Percentiles rank a stretch among this genome's conserved stretches.
Evolutionary conservation across 2,888 invertebrate genomes (phyloP).

Genomic region (Candidula unifasciata): DNA sequence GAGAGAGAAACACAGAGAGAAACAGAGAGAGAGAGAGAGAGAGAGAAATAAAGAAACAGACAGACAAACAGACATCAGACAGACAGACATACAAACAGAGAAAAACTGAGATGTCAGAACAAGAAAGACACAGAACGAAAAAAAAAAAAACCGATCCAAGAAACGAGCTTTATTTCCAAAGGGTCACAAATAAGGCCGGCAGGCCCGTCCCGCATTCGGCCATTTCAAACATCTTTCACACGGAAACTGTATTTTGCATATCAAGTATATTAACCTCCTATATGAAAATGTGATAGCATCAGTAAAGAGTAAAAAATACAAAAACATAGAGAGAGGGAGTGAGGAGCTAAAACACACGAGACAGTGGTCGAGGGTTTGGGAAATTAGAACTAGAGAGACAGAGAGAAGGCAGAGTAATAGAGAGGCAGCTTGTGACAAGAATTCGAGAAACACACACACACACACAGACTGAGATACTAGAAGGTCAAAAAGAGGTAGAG

Average conservation of each 20-base stretch:
- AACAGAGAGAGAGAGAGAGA: not conserved
- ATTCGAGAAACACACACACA: not conserved
- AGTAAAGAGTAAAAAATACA: conserved; percentile 29
- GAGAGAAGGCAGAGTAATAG: conserved; percentile 11
- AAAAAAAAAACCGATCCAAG: not conserved
- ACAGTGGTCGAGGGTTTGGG: not conserved
- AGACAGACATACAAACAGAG: not conserved
- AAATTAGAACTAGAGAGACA: not conserved
- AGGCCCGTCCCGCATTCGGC: too few species aligned
- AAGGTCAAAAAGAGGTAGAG: conserved; percentile 37
- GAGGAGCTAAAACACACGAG: not conserved
- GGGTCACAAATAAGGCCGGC: too few species aligned
- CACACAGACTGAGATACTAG: conserved; percentile 25
- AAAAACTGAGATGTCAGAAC: not conserved
- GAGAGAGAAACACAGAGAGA: not conserved
- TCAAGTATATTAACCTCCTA: too few species aligned
- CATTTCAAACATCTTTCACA: not conserved
- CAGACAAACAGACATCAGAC: not conserved
- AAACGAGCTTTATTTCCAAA: too few species aligned
- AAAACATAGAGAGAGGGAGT: conserved; percentile 27
- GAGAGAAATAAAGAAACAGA: not conserved
- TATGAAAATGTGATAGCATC: too few species aligned
- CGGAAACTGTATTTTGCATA: too few species aligned
- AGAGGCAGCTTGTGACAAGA: too few species aligned
- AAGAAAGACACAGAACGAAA: not conserved